Evolutionary conservation across 2,797 vertebrate genomes (phyloP).

Genomic region (Helicolenus hilgendorfi): DNA sequence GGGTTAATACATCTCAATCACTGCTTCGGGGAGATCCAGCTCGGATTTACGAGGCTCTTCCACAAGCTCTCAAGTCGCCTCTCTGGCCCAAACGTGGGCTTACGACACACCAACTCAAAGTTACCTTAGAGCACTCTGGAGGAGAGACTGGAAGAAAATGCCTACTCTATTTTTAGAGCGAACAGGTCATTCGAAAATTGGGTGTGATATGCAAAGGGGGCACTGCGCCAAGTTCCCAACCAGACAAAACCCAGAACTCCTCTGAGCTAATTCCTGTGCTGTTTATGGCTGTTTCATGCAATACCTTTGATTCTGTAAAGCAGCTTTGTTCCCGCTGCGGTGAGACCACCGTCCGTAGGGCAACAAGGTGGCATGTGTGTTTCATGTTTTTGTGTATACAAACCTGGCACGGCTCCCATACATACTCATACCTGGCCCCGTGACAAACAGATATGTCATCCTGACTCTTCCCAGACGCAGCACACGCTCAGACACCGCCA

Average conservation of each 20-base stretch:
- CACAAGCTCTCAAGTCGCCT: constrained; percentile 47
- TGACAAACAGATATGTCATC: constrained; percentile 80
- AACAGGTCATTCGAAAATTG: not conserved
- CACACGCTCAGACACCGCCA: constrained; percentile 41
- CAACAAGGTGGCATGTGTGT: not conserved
- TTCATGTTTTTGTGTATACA: not conserved
- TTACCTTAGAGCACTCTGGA: constrained; percentile 23
- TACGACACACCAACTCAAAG: constrained; percentile 47
- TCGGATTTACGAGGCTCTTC: constrained; percentile 73
- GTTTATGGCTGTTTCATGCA: not conserved
- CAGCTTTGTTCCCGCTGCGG: constrained; percentile 21
- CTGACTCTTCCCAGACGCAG: constrained; percentile 67
- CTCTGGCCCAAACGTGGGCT: constrained; percentile 43
- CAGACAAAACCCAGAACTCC: not conserved
- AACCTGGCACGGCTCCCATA: constrained; percentile 36
- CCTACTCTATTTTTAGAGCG: constrained; percentile 12
- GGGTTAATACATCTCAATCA: constrained; percentile 72
- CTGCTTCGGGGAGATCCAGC: constrained; percentile 65
- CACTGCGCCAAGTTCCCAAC: not conserved
- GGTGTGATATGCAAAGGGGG: not conserved
- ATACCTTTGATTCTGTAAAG: constrained; percentile 16
- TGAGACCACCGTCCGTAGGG: constrained; percentile 21
- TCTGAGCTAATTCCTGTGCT: not conserved
- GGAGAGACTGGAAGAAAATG: constrained; percentile 8
- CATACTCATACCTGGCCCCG: constrained; percentile 54